A percentile compares a stretch with the other conserved stretches of the same genome.
Conservation (phyloP, 2,888 invertebrate species). For the Xanthorhoe designata region DNA sequence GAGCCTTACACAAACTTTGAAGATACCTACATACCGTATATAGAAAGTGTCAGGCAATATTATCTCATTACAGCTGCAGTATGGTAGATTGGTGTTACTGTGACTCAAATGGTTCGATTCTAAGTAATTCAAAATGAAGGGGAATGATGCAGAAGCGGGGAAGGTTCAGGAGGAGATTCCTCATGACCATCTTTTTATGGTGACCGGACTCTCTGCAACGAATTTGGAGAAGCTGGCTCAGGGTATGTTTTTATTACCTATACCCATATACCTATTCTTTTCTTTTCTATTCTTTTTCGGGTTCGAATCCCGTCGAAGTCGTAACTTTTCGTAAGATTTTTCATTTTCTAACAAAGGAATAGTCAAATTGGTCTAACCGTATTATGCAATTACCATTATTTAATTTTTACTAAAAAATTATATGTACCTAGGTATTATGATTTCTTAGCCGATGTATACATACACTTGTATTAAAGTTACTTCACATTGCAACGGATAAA, state of each 20-base stretch:
- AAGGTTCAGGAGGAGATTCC: conserved; percentile 66
- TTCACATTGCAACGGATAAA: no score
- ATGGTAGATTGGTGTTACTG: conserved; percentile 36
- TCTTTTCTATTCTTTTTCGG: no score
- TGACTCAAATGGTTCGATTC: conserved; percentile 29
- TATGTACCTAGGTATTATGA: no score
- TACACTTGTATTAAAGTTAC: no score
- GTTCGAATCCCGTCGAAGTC: no score
- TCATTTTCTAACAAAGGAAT: no score
- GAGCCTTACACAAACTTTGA: conserved; percentile 59
- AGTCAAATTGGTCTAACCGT: no score
- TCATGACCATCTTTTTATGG: conserved; percentile 74
- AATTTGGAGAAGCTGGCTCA: conserved; percentile 76
- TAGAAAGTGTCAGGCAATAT: conserved; percentile 33
- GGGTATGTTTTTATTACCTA: conserved; percentile 58
- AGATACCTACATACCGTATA: conserved; percentile 48
- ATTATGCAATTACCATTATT: no score
- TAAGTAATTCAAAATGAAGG: conserved; percentile 29
- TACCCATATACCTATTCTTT: no score
- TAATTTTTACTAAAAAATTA: no score
- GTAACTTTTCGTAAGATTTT: no score
- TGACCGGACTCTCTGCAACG: conserved; percentile 72
- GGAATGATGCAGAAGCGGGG: conserved; percentile 58
- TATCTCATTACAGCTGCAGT: conserved; percentile 37
- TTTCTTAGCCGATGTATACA: no score